A percentile compares a stretch with the other conserved stretches of the same genome.
phyloP scores from a whole-genome alignment of 2,113 vertebrate genomes.

The Xiphorhynchus elegans region DNA sequence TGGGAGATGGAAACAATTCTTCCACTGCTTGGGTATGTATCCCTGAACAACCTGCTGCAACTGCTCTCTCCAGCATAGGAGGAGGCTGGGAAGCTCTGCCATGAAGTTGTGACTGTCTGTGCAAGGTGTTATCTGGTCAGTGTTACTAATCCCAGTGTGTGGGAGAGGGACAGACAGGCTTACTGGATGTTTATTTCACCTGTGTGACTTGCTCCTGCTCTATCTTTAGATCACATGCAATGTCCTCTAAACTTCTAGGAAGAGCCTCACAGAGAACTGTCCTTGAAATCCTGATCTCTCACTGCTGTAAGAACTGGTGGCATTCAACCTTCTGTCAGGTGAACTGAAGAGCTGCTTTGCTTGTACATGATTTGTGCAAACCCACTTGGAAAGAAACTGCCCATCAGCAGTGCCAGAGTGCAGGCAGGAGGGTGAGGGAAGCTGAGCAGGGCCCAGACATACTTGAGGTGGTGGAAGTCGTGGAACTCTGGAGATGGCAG shows the following conservation, averaged over 20 bases:
- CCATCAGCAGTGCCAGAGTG: accelerated
- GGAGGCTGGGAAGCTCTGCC: not conserved
- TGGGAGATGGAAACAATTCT: not conserved
- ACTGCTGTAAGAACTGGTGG: not conserved
- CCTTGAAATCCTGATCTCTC: not conserved
- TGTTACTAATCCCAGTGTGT: not conserved
- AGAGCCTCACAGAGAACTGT: not conserved
- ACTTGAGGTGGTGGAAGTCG: constrained; percentile 96
- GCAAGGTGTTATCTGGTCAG: not conserved
- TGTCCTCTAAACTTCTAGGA: not conserved
- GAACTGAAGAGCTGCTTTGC: not conserved
- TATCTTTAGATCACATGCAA: not conserved
- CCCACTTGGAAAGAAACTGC: not conserved
- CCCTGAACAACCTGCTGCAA: not conserved
- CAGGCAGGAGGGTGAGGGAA: not conserved
- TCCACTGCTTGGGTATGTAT: not conserved
- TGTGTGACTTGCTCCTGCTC: not conserved
- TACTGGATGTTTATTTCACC: not conserved
- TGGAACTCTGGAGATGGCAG: constrained; percentile 94
- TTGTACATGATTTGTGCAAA: accelerated
- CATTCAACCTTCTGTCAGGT: not conserved
- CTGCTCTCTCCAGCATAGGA: not conserved
- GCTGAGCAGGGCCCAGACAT: constrained; percentile 15
- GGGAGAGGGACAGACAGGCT: not conserved
- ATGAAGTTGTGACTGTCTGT: not conserved